Evolutionary conservation across 2,113 vertebrate species (phyloP).

Genomic region (Ginglymostoma cirratum): DNA sequence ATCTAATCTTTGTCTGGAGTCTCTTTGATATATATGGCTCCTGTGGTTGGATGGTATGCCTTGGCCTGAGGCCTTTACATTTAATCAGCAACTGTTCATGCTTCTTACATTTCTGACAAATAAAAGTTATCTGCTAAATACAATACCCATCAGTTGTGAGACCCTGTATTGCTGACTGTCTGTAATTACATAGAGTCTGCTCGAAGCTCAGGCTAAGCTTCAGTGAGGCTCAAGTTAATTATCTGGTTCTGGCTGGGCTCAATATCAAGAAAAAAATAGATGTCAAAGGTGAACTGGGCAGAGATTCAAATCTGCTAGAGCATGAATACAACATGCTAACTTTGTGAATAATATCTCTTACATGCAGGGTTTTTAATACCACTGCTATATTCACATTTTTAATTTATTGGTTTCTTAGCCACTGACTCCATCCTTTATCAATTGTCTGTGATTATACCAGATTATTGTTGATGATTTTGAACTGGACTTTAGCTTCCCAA

Average conservation of each 20-base stretch:
- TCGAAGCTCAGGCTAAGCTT: neutral
- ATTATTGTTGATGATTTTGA: neutral
- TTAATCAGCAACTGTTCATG: constrained; percentile 22
- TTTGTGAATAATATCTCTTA: neutral
- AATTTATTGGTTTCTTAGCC: neutral
- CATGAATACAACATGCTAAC: constrained; percentile 22
- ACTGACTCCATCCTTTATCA: neutral
- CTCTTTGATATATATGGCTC: constrained; percentile 18
- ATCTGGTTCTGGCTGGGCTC: constrained; percentile 13
- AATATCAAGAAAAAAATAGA: neutral
- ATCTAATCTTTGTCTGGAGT: constrained; percentile 26
- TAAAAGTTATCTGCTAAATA: constrained; percentile 9
- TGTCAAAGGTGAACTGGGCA: constrained; percentile 29
- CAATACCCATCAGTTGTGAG: constrained; percentile 12
- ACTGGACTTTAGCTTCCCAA: neutral
- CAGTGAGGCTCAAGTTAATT: constrained; percentile 21
- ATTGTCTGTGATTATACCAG: neutral
- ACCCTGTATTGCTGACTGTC: neutral
- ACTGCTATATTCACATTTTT: neutral
- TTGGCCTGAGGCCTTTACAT: constrained; percentile 27
- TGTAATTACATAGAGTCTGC: constrained; percentile 21
- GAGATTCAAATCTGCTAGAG: constrained; percentile 10
- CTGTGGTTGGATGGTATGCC: neutral
- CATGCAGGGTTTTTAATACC: neutral
- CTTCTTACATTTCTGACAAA: constrained; percentile 28